These are phyloP conservation scores for Dolichopus griseipennis DNA, from an alignment of 2,888 invertebrate species.

Conservation along the genomic window DNA sequence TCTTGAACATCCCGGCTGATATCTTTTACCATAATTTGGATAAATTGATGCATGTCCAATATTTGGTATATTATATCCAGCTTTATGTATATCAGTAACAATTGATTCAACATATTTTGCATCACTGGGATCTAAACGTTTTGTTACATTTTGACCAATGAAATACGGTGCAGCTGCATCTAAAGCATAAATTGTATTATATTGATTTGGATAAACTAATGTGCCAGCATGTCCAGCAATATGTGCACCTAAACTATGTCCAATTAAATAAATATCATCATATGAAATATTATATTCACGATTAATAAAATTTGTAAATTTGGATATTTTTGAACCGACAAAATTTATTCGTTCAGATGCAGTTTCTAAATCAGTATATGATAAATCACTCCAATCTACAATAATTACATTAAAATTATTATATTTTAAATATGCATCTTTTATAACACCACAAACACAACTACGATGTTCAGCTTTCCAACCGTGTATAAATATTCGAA, in stretches of 20 bases:
- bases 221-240: constrained; percentile 37
- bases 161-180: constrained; percentile 41
- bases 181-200: constrained; percentile 37
- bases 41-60: constrained; percentile 42
- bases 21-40: constrained; percentile 36
- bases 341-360: constrained; percentile 35
- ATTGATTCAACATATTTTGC: constrained; percentile 40
- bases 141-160: constrained; percentile 27
- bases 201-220: constrained; percentile 27
- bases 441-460: constrained; percentile 33
- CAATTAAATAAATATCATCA: constrained; percentile 34
- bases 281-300: constrained; percentile 30
- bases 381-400: constrained; percentile 33
- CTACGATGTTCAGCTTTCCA: constrained; percentile 37
- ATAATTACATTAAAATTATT: constrained; percentile 34
- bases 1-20: constrained; percentile 24
- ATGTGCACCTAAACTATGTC: constrained; percentile 42
- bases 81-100: constrained; percentile 35
- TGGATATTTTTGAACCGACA: constrained; percentile 30
- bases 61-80: constrained; percentile 32
- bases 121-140: constrained; percentile 36
- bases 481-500: constrained; percentile 34
- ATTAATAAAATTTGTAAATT: constrained; percentile 31
- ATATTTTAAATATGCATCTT: constrained; percentile 31
- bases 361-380: constrained; percentile 16